A percentile compares a stretch with the other conserved stretches of the same genome.
These are phyloP conservation scores for Myrmophylax atrothorax DNA, from an alignment of 2,113 vertebrate genomes.

Conservation along the genomic window DNA sequence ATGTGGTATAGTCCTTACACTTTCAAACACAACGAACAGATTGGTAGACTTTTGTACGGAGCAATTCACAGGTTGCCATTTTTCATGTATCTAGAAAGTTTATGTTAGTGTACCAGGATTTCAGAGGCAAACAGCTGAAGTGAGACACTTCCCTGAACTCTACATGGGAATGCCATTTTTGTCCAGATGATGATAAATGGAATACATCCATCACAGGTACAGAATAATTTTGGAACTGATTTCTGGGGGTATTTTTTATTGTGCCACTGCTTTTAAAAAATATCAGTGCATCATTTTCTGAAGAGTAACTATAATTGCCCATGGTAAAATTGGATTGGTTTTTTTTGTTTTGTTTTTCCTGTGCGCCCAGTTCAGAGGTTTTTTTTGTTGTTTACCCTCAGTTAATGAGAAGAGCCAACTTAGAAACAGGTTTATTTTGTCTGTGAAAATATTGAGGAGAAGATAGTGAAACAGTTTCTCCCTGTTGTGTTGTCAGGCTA, in stretches of 20 bases:
- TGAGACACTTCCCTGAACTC: neutral
- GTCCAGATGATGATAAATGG: neutral
- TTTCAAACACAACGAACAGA: neutral
- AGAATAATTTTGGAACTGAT: neutral
- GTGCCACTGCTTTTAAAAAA: neutral
- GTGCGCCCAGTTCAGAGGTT: neutral
- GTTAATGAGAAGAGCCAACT: neutral
- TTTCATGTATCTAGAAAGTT: neutral
- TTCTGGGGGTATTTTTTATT: neutral
- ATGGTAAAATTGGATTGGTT: neutral
- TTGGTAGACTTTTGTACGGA: neutral
- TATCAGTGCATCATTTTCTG: neutral
- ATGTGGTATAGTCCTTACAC: neutral
- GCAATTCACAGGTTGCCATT: neutral
- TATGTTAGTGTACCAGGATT: neutral
- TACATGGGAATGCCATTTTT: neutral
- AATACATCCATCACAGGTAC: neutral
- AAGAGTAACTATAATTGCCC: neutral
- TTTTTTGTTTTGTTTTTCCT: neutral
- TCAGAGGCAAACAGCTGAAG: neutral
- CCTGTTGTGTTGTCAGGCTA: neutral
- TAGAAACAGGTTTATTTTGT: neutral
- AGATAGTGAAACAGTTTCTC: neutral
- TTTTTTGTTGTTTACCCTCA: neutral
- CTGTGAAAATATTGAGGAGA: neutral